Evolutionary conservation across 2,888 invertebrate species (phyloP), one percentile per base, ranked within the genome.

Genomic region (Luffia ferchaultella): DNA sequence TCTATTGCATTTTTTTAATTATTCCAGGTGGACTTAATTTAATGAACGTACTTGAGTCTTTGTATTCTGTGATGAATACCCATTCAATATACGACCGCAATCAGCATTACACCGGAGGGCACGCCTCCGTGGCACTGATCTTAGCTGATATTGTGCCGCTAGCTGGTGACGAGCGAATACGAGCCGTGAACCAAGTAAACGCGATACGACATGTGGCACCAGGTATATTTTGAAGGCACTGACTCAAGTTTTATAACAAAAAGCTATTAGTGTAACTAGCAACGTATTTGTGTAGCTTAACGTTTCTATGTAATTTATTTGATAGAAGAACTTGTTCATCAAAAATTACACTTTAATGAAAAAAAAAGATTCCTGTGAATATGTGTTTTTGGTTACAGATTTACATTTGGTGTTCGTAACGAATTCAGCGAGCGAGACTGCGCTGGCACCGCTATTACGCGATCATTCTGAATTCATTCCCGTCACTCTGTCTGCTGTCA

Each of bases 91-190:
- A 19, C 9, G 54, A 57, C 9, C 40, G 40, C 20, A 42, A 48
- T 2, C 42, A 52, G 15, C 57, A 57, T 41, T 58, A 58, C 42
- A 47, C 52, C 20, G 58, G 58, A 18, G 58, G 58, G 16, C 55
- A 55, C 43, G 50, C 57, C 9, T 54, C 55, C 7, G 53, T 57
- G 16, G 58, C 54, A 15, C 45, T 58, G 30, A 53, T 58, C 20
- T 45, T 57, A 3, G 50, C 55, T 1, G 55, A 58, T 19, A 54
- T 50, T 15, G 54, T 58, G 42, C 57, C 56, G 1, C 43, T 57
- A 18, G 50, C 52, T 3, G 54, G 51, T 2, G 47, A 49, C 15
- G 55, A 57, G 7, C 53, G 52, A 46, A 42, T 53, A n/a, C 42
- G 51, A 40, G 53, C 55, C 7, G 49, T 54, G 42, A 47, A 42